Evolutionary conservation across 2,113 vertebrate species (phyloP).

Genomic region (Pseudopipra pipra): DNA sequence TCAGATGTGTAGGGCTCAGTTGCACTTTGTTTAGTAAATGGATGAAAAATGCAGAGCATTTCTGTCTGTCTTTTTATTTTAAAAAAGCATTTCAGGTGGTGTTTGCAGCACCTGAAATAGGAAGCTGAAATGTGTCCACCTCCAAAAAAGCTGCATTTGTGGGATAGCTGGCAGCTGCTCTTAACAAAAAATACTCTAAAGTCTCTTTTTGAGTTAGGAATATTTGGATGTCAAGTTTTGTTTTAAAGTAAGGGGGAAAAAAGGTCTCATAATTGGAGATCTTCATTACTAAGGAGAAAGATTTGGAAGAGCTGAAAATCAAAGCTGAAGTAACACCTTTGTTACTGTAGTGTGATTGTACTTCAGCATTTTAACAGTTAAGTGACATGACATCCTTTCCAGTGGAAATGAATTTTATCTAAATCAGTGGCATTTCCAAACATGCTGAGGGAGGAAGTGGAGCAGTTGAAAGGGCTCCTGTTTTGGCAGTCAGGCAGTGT

Average conservation of each 20-base stretch:
- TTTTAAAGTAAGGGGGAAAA: background rate
- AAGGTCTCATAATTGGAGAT: background rate
- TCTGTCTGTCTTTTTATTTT: background rate
- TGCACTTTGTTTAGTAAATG: constrained; percentile 79
- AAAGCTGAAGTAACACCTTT: background rate
- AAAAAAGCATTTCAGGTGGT: background rate
- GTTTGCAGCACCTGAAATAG: constrained; percentile 14
- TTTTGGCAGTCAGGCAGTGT: background rate
- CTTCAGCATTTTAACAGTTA: background rate
- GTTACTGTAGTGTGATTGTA: background rate
- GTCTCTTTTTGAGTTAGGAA: background rate
- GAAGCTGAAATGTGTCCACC: background rate
- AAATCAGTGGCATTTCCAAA: background rate
- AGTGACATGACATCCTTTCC: background rate
- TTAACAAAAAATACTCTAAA: background rate
- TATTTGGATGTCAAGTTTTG: background rate
- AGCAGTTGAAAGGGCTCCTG: background rate
- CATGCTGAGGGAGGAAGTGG: background rate
- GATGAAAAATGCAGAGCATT: constrained; percentile 43
- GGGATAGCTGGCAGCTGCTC: background rate
- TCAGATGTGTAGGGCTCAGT: constrained; percentile 76
- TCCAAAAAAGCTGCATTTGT: background rate
- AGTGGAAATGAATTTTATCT: background rate
- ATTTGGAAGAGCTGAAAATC: background rate
- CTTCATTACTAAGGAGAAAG: background rate